Evolutionary conservation across 2,797 vertebrate species (phyloP).

Genomic region (Selene dorsalis): DNA sequence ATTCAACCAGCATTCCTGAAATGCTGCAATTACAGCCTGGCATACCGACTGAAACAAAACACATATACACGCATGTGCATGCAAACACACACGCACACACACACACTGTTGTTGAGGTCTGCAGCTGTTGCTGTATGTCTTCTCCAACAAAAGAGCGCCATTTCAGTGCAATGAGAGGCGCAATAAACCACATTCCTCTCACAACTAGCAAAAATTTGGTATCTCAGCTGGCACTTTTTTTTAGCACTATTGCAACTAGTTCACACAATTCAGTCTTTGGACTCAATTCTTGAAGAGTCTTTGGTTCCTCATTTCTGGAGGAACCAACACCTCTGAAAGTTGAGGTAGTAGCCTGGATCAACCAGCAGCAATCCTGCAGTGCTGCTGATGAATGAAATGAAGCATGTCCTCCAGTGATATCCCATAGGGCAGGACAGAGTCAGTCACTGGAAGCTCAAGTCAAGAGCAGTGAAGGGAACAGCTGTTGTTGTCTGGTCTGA

Average conservation of each 20-base stretch:
- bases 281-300: not conserved
- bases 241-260: not conserved
- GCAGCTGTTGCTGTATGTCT: slow-evolving; percentile 82
- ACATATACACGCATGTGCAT: slow-evolving; percentile 14
- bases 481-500: slow-evolving; percentile 40
- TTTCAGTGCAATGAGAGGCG: slow-evolving; percentile 62
- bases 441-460: slow-evolving; percentile 34
- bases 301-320: not conserved
- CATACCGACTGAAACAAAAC: slow-evolving; percentile 59
- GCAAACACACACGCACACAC: slow-evolving; percentile 32
- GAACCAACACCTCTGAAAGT: not conserved
- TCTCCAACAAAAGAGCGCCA: slow-evolving; percentile 71
- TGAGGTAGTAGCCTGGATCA: not conserved
- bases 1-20: slow-evolving; percentile 69
- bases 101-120: slow-evolving; percentile 35
- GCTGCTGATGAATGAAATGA: slow-evolving; percentile 22
- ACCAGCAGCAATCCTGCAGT: not conserved
- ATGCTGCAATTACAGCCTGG: slow-evolving; percentile 67
- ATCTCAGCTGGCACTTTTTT: no score
- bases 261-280: not conserved
- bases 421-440: slow-evolving; percentile 25
- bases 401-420: slow-evolving; percentile 18
- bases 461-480: slow-evolving; percentile 42
- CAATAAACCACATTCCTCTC: slow-evolving; percentile 55
- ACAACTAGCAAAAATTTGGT: not conserved